These are phyloP conservation scores for Periophthalmodon schlosseri DNA, from an alignment of 2,113 vertebrate genomes.

Conservation along the genomic window DNA sequence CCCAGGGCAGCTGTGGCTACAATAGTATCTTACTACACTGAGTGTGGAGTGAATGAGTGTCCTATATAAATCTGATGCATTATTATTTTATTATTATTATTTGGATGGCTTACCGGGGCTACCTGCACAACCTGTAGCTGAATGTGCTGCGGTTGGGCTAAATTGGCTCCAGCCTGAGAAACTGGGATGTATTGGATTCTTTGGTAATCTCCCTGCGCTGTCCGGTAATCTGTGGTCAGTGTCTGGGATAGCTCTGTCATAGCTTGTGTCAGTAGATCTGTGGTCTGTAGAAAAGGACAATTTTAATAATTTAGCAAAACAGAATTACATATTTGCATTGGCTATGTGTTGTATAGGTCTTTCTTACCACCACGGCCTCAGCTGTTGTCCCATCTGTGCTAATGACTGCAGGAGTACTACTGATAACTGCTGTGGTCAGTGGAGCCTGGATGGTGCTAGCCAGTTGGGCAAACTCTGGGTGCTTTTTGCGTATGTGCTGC, in stretches of 20 bases:
- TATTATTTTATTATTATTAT: no score
- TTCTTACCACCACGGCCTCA: conserved; percentile 92
- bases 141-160: conserved; percentile 92
- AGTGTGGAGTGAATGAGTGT: no score
- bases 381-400: conserved; percentile 82
- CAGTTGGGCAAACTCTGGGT: conserved; percentile 89
- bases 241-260: conserved; percentile 98
- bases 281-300: conserved; percentile 80
- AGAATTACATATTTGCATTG: background rate
- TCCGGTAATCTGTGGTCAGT: conserved; percentile 91
- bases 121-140: conserved; percentile 98
- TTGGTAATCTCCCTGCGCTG: conserved; percentile 92
- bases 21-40: no score
- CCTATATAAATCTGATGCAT: no score
- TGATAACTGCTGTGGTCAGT: conserved; percentile 85
- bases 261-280: conserved; percentile 94
- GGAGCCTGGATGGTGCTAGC: conserved; percentile 83
- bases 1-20: no score
- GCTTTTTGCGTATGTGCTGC: conserved; percentile 98
- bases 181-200: conserved; percentile 97
- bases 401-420: conserved; percentile 84
- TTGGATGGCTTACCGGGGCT: conserved; percentile 82
- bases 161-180: conserved; percentile 82
- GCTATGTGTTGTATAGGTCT: background rate
- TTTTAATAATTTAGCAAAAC: background rate